Evolutionary conservation across 2,113 vertebrate genomes (phyloP).

Genomic region (Ranitomeya imitator): DNA sequence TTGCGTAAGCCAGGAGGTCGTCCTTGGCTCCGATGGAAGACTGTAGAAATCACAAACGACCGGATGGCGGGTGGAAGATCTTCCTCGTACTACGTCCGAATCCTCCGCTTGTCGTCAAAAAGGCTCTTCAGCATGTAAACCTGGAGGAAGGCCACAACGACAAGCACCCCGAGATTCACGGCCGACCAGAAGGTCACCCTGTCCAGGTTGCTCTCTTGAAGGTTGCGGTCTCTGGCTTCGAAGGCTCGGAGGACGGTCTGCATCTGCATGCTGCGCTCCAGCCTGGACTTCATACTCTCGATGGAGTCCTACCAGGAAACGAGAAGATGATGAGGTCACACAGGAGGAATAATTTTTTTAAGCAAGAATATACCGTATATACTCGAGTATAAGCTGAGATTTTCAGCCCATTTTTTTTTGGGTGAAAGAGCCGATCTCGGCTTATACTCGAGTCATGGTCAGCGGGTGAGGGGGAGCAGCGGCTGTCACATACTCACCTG

Average conservation of each 20-base stretch:
- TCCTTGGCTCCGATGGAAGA: conserved; percentile 32
- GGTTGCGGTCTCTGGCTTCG: conserved; percentile 85
- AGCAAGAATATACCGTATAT: no score
- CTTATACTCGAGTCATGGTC: no score
- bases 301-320: conserved; percentile 79
- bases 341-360: no score
- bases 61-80: neutral
- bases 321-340: neutral
- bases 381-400: no score
- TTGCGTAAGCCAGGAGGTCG: neutral
- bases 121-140: conserved; percentile 86
- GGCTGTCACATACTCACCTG: no score
- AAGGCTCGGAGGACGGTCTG: conserved; percentile 81
- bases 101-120: conserved; percentile 80
- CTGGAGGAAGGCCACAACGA: conserved; percentile 80
- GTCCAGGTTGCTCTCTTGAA: conserved; percentile 84
- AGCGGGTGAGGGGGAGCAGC: no score
- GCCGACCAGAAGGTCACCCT: conserved; percentile 89
- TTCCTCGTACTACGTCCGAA: conserved; percentile 72
- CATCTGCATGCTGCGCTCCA: conserved; percentile 85
- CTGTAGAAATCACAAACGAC: neutral
- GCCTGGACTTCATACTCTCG: conserved; percentile 76
- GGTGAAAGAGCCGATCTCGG: neutral
- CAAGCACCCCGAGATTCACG: conserved; percentile 77
- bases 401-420: neutral